Evolutionary conservation across 1,140 invertebrate genomes (phyloP).

Genomic region (Drosophila neocordata): DNA sequence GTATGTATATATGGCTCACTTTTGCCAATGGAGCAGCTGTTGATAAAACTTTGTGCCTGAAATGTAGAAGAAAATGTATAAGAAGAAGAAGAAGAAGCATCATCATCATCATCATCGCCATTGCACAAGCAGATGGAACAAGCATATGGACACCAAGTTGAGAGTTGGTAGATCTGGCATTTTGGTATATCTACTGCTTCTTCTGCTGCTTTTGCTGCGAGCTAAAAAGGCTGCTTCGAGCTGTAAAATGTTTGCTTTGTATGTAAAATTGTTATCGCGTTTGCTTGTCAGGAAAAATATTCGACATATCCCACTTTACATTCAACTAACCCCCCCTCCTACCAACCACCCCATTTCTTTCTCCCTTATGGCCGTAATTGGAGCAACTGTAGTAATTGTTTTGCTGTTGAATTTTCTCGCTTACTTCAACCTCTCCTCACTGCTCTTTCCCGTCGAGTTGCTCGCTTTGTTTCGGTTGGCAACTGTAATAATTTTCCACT

Average conservation of each 20-base stretch:
- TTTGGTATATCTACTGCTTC: not conserved
- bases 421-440: not conserved
- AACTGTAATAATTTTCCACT: slow-evolving; percentile 20
- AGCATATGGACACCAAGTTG: slow-evolving; percentile 7
- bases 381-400: slow-evolving; percentile 18
- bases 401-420: slow-evolving; percentile 20
- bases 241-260: slow-evolving; percentile 10
- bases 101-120: not conserved
- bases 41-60: slow-evolving; percentile 14
- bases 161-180: not conserved
- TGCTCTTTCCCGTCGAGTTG: not conserved
- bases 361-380: slow-evolving; percentile 7
- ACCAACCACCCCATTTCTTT: not conserved
- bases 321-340: not conserved
- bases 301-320: slow-evolving; percentile 12
- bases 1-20: not conserved
- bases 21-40: not conserved
- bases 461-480: slow-evolving; percentile 3
- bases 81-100: not conserved
- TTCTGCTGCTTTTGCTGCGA: too few species aligned
- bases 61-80: too few species aligned
- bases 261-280: slow-evolving; percentile 19
- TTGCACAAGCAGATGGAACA: not conserved
- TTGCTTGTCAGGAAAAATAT: slow-evolving; percentile 14
- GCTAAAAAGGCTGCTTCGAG: slow-evolving; percentile 2